Percentiles rank a stretch among this genome's conserved stretches.
phyloP scores from a whole-genome alignment of 2,888 invertebrate genomes.

The Caenorhabditis sp. region DNA sequence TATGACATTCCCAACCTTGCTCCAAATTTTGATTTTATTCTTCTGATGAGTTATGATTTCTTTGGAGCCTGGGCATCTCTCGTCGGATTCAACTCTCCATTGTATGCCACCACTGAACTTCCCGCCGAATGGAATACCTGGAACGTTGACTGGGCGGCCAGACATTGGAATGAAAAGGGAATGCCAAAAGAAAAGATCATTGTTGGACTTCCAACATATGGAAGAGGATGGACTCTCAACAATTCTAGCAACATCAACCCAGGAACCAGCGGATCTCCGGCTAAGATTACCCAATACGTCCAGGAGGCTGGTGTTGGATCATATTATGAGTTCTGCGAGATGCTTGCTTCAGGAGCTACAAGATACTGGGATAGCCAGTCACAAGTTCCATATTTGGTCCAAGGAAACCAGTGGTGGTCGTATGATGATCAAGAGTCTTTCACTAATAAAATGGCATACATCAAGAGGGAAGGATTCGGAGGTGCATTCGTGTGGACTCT shows the following conservation, averaged over 20 bases:
- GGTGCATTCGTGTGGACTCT: slow-evolving; percentile 83
- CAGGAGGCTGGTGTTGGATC: slow-evolving; percentile 95
- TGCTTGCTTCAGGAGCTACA: slow-evolving; percentile 90
- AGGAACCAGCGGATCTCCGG: slow-evolving; percentile 73
- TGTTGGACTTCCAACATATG: slow-evolving; percentile 80
- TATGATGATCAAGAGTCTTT: slow-evolving; percentile 93
- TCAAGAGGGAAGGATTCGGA: slow-evolving; percentile 79
- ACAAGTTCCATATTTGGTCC: slow-evolving; percentile 89
- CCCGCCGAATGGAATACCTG: slow-evolving; percentile 71
- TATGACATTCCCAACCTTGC: slow-evolving; percentile 87
- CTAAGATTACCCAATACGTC: slow-evolving; percentile 86
- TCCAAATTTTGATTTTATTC: slow-evolving; percentile 75
- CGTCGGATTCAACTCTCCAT: slow-evolving; percentile 75
- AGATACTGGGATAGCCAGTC: slow-evolving; percentile 88
- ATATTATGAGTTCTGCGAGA: slow-evolving; percentile 95
- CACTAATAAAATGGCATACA: slow-evolving; percentile 86
- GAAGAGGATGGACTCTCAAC: slow-evolving; percentile 79
- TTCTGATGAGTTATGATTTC: slow-evolving; percentile 80
- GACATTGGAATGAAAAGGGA: slow-evolving; percentile 86
- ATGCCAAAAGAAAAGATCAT: slow-evolving; percentile 80
- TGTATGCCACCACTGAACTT: slow-evolving; percentile 70
- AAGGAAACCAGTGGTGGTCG: slow-evolving; percentile 93
- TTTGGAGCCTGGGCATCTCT: slow-evolving; percentile 75
- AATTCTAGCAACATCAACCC: slow-evolving; percentile 66
- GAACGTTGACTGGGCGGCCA: slow-evolving; percentile 89